Percentiles rank a stretch among this genome's conserved stretches.
phyloP scores from a whole-genome alignment of 1,140 invertebrate species.

The Drusus annulatus region DNA sequence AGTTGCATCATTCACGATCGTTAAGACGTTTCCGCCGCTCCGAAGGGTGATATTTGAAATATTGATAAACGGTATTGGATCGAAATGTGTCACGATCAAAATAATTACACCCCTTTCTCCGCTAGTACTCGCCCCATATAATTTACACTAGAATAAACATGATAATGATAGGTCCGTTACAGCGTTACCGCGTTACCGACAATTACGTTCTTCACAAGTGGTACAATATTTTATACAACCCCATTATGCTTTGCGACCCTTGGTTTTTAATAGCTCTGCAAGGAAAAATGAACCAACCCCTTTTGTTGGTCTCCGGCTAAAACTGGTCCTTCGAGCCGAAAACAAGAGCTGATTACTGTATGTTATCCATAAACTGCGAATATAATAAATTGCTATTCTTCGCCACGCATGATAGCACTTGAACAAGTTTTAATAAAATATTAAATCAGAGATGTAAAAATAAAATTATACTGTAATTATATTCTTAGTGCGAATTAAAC shows the following conservation, averaged over 20 bases:
- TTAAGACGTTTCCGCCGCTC: no score
- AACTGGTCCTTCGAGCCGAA: no score
- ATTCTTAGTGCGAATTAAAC: no score
- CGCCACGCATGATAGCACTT: no score
- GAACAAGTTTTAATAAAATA: no score
- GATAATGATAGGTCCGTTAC: slow-evolving; percentile 42
- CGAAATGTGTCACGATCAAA: slow-evolving; percentile 31
- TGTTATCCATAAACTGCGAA: no score
- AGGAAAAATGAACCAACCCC: neutral
- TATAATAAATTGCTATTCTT: no score
- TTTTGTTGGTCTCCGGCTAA: no score
- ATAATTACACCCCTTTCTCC: slow-evolving; percentile 41
- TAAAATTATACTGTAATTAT: no score
- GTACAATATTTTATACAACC: slow-evolving; percentile 24
- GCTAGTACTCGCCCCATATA: slow-evolving; percentile 13
- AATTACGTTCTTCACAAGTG: slow-evolving; percentile 38
- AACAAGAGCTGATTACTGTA: no score
- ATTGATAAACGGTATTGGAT: slow-evolving; percentile 42
- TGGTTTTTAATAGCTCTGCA: slow-evolving; percentile 4
- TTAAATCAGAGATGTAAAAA: no score
- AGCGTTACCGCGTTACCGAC: slow-evolving; percentile 19
- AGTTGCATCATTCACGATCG: no score
- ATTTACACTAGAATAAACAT: slow-evolving; percentile 53
- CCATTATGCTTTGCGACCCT: slow-evolving; percentile 20
- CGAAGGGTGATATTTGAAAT: neutral